Evolutionary conservation across 1,140 invertebrate species (phyloP).

Genomic region (Temnothorax nylanderi): DNA sequence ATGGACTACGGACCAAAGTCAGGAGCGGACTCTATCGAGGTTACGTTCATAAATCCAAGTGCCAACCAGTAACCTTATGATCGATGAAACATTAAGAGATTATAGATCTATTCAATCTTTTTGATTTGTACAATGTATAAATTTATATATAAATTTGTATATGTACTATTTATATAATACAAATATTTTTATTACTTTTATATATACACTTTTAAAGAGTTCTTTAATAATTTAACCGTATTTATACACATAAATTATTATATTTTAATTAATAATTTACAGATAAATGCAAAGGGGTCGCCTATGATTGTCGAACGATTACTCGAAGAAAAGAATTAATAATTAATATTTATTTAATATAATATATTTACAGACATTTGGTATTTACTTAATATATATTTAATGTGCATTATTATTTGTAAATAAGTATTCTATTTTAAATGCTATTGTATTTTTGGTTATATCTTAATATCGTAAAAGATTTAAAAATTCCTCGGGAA

Average conservation of each 20-base stretch:
- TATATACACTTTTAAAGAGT: background rate
- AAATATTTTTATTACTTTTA: background rate
- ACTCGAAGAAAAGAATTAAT: no score
- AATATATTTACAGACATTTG: no score
- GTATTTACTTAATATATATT: no score
- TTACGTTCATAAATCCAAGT: background rate
- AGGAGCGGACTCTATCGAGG: conserved; percentile 38
- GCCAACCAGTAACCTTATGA: background rate
- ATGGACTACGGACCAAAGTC: conserved; percentile 67
- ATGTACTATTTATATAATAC: background rate
- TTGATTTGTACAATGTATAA: background rate
- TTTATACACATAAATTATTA: background rate
- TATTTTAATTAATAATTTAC: background rate
- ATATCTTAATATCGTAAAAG: background rate
- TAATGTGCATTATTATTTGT: background rate
- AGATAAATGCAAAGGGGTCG: no score
- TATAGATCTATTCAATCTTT: background rate
- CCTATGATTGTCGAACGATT: no score
- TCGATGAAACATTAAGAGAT: background rate
- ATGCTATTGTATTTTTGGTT: background rate
- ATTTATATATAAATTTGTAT: background rate
- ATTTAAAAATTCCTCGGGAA: background rate
- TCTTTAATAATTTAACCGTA: no score
- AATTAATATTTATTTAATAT: no score
- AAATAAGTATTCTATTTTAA: background rate